Base-by-base conservation (phyloP, 2,888 invertebrate genomes). In the Hypercompe scribonia region DNA sequence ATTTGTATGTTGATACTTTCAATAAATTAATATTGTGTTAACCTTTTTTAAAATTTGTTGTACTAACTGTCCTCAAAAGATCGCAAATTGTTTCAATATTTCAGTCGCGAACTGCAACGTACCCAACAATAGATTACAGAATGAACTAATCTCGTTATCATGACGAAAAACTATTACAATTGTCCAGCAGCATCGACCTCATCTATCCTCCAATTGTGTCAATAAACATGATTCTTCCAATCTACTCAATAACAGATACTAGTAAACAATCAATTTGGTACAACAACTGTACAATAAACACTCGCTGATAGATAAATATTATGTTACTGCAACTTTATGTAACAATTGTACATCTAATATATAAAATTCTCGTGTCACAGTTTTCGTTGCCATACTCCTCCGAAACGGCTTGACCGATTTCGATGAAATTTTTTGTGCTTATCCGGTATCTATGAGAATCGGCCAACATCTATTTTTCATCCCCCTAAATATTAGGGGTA, bases 141-240 rank as follows among this genome's bases (percentile, higher is more conserved):
- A 46, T 70, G 65, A 66, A 70, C 50, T 64, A 67, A 71, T 39
- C 46, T 31, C 4, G 68, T 24, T 69, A 67, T 65, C 39, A 28
- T 67, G 39, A 64, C 33, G 67, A 71, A 68, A 65, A 71, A 42
- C 64, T 71, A 78, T 68, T 73, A 31, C 73, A 42, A 64, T 72
- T 64, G 63, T 18, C 36, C 61, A n/a, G n/a, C 71, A 74, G 76
- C 71, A 34, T 42, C 66, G 75, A 72, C 74, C 83, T 73, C 83
- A 80, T 83, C 65, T 54, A 74, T 83, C 68, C 70, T 64, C 72
- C 83, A 83, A 83, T 83, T 83, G 76, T 76, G 65, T 39, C 83
- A 83, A 83, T 83, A 72, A 82, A 74, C 83, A 81, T 84, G 79
- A 74, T 75, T 84, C 84, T 78, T 73, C 65, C 83, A 84, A 84